Base-by-base conservation (phyloP, 2,888 invertebrate species). In the Chaetogeoica ovagalla region DNA sequence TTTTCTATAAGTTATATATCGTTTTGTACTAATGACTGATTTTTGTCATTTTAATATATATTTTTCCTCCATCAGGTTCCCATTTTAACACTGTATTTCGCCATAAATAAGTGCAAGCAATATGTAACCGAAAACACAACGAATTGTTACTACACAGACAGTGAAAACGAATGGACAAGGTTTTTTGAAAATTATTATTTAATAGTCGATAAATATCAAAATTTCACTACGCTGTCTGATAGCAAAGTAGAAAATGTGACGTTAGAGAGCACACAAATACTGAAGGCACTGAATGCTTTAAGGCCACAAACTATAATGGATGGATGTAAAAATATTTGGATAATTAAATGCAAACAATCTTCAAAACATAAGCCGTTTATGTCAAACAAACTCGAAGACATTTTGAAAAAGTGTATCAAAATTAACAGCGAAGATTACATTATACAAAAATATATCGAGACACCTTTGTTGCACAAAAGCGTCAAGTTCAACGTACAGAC, bases 391-490 rank as follows among this genome's bases (percentile, higher is more conserved):
- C 21, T 74, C 11, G 57, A 23, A 9, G 65, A 65, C 15, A 21
- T 65, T 1, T 13, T 65, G 9, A 15, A 39, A 9, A 15, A 21
- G 15, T 57, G 37, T 37, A 13, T 3, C 0, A 7, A 19, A 13
- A 1, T 13, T 5, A n/a, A 37, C 15, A 1, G 17, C 9, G 5
- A 19, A 9, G 17, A 65, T n/a, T 9, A 21, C 55, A 37, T 74
- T 8, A 65, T 74, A 8, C 74, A 74, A 9, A 74, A 74, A 15
- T 74, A 74, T 30, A 23, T 74, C 1, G 74, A 74, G 39, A 74
- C 65, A 8, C 74, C 74, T 2, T 8, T 65, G 21, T 2, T 74
- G 17, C 13, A 13, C 6, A 55, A 55, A 17, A 65, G 57, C 15
- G 3, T 17, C 7, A 65, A 55, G 21, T 74, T 65, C 0, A 30